Conservation (phyloP, 1,140 invertebrate species). For the Gryon sp. region DNA sequence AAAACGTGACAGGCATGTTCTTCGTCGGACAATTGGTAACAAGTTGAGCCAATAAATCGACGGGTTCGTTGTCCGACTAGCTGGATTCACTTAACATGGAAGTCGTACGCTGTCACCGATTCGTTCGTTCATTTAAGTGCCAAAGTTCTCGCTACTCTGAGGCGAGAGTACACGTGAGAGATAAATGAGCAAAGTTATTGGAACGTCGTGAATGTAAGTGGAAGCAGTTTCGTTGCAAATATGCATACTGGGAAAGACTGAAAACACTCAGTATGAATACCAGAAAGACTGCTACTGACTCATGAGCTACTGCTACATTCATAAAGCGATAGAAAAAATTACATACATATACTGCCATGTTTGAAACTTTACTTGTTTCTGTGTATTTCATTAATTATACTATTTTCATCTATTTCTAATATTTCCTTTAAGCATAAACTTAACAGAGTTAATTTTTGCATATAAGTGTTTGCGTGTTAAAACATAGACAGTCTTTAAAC, state of each 20-base stretch:
- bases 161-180: slow-evolving; percentile 59
- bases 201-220: slow-evolving; percentile 43
- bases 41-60: slow-evolving; percentile 70
- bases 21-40: slow-evolving; percentile 67
- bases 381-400: no score
- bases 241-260: slow-evolving; percentile 39
- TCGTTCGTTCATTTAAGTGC: slow-evolving; percentile 62
- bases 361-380: no score
- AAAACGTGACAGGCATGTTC: slow-evolving; percentile 66
- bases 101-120: slow-evolving; percentile 60
- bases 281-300: slow-evolving; percentile 19
- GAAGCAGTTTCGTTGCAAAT: slow-evolving; percentile 50
- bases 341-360: no score
- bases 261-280: slow-evolving; percentile 47
- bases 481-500: no score
- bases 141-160: slow-evolving; percentile 54
- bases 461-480: no score
- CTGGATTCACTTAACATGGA: slow-evolving; percentile 60
- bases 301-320: not conserved
- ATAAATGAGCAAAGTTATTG: slow-evolving; percentile 62
- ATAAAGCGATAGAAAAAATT: not conserved
- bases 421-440: no score
- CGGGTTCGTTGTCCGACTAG: slow-evolving; percentile 63
- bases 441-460: no score
- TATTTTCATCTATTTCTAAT: no score